Base-by-base conservation (phyloP, 2,113 vertebrate species). In the Hylia prasina region DNA sequence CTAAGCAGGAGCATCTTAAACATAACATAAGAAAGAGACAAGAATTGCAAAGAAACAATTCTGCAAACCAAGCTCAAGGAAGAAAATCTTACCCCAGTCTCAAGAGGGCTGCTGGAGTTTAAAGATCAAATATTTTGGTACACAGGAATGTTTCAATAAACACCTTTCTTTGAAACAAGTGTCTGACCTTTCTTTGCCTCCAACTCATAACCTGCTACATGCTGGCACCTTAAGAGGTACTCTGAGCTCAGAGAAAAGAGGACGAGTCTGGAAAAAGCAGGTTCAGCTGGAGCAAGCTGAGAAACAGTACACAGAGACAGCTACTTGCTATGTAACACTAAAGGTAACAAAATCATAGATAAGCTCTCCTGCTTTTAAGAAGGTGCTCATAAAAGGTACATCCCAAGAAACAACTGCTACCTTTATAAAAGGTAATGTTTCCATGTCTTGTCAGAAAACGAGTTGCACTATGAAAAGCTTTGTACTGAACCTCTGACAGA, bases 251-350 rank as follows among this genome's bases (percentile, higher is more conserved):
- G 31, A 75, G 64, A 45, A 84, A 84, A 85, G 44, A 82, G 18
- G 30, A 63, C 25, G 93, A 70, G 13, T 11, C 45, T 65, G 30
- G 31, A 65, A 76, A 91, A 81, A 50, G 15, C 24, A 76, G 24
- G 31, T 82, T 94, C 72, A 65, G n/a, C 30, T 33, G 28, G 3
- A 90, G 21, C 33, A 54, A 76, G n/a, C 39, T 93, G 42, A 66
- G 60, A 66, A 94, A 89, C n/a, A 68, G 31, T 10, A 56, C 19
- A 45, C 3, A 9, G 57, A 89, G 53, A 85, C 47, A 93, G 42
- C 25, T 45, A 60, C 30, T 71, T 63, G 35, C 27, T 72, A 35
- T 0, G 0, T 31, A 63, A 63, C 4, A 0, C 6, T 47, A 31
- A 87, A 85, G 57, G 73, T 28, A 47, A 82, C 35, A 90, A 42